Percentiles rank a stretch among this genome's conserved stretches.
These are phyloP conservation scores for Saturnia pavonia DNA, from an alignment of 2,888 invertebrate species.

Conservation along the genomic window DNA sequence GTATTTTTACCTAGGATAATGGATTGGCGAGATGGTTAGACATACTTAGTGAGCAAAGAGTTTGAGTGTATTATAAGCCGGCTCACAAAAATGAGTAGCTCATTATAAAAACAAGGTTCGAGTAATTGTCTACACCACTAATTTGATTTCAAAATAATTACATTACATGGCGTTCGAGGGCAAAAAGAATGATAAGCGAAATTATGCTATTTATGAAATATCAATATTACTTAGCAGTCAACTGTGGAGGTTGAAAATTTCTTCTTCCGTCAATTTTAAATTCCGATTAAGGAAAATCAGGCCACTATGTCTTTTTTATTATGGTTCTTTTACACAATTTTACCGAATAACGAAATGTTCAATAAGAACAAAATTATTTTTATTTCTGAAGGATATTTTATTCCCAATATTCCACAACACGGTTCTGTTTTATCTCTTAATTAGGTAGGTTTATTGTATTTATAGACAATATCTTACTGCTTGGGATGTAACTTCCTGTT, in stretches of 20 bases:
- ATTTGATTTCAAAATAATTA: not conserved
- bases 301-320: not conserved
- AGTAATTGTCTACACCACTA: not conserved
- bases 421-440: not conserved
- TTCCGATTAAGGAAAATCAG: not conserved
- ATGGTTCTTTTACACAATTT: too few species aligned
- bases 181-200: not conserved
- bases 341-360: too few species aligned
- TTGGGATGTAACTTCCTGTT: not conserved
- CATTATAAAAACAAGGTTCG: not conserved
- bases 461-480: not conserved
- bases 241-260: too few species aligned
- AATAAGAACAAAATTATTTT: too few species aligned
- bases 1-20: not conserved
- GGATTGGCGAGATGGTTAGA: not conserved
- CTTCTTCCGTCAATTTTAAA: not conserved
- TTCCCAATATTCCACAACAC: not conserved
- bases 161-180: too few species aligned
- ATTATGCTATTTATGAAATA: not conserved
- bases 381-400: too few species aligned
- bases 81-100: not conserved
- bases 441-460: not conserved
- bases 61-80: not conserved
- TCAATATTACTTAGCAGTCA: not conserved
- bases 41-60: not conserved